phyloP scores from a whole-genome alignment of 1,140 invertebrate genomes.

The Xylocopa sonorina region DNA sequence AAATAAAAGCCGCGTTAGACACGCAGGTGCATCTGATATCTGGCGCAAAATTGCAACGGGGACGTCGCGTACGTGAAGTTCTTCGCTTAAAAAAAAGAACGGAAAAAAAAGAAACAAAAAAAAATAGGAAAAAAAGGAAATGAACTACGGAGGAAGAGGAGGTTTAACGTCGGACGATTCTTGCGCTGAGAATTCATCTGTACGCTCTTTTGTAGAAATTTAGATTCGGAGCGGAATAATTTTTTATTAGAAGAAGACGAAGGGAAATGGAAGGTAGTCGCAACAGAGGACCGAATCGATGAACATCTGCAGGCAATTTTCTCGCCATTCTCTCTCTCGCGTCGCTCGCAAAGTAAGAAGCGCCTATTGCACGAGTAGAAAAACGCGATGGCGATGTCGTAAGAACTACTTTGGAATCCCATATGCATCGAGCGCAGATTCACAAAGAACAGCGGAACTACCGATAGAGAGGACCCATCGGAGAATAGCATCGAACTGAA shows the following conservation, averaged over 20 bases:
- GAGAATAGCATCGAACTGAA: conserved; percentile 3
- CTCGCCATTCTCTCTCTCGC: conserved; percentile 28
- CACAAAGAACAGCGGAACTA: conserved; percentile 67
- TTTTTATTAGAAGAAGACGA: not conserved
- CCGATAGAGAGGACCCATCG: conserved; percentile 59
- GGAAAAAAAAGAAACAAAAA: not conserved
- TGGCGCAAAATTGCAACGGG: not conserved
- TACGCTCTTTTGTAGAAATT: not conserved
- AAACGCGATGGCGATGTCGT: conserved; percentile 25
- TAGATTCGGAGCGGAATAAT: not conserved
- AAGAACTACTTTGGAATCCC: conserved; percentile 61
- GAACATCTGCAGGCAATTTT: conserved; percentile 23
- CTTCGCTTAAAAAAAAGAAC: not conserved
- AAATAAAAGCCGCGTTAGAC: conserved; percentile 35
- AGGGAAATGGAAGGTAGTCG: no score
- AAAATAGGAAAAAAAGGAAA: no score
- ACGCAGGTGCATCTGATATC: conserved; percentile 38
- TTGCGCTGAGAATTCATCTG: not conserved
- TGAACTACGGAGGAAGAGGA: not conserved
- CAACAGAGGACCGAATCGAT: not conserved
- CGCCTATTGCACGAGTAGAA: not conserved
- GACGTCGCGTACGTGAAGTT: conserved; percentile 16
- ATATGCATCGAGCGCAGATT: conserved; percentile 48
- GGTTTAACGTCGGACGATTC: conserved; percentile 6
- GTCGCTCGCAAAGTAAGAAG: conserved; percentile 7